These are phyloP conservation scores for Mixornis gularis DNA, from an alignment of 2,113 vertebrate genomes.

Conservation along the genomic window DNA sequence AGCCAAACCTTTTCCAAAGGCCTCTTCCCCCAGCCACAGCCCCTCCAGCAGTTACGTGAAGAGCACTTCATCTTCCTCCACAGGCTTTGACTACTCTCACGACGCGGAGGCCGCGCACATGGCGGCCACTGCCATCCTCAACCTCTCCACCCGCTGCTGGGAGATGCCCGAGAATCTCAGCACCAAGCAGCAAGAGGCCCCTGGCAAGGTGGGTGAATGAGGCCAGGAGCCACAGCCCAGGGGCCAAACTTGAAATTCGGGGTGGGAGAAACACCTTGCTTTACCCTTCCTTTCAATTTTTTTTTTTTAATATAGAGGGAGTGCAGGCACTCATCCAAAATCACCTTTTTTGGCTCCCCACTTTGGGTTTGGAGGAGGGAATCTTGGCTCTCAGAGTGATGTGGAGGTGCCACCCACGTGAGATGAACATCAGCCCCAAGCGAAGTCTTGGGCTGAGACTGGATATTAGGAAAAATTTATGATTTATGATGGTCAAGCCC, in stretches of 20 bases:
- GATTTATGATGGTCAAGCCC: background rate
- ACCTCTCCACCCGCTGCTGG: constrained; percentile 98
- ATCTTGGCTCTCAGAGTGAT: background rate
- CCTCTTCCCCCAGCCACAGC: constrained; percentile 81
- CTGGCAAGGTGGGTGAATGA: constrained; percentile 74
- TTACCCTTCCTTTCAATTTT: background rate
- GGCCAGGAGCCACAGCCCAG: background rate
- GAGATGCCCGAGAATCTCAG: constrained; percentile 97
- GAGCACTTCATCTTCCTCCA: constrained; percentile 77
- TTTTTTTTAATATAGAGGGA: background rate
- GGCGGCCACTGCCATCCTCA: constrained; percentile 96
- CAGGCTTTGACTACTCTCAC: constrained; percentile 92
- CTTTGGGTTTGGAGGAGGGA: background rate
- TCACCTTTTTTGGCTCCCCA: fast-evolving
- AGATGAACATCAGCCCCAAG: background rate
- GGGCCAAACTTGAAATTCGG: background rate
- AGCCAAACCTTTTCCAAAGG: constrained; percentile 88
- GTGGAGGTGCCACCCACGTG: background rate
- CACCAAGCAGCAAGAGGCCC: constrained; percentile 83
- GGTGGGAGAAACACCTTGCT: background rate
- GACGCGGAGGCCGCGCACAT: constrained; percentile 96
- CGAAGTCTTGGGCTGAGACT: background rate
- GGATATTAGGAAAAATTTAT: background rate
- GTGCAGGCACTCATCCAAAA: background rate
- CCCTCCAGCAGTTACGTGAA: constrained; percentile 83